These are phyloP conservation scores for Drosophila subpulchrella DNA, from an alignment of 1,140 invertebrate genomes.

Conservation along the genomic window DNA sequence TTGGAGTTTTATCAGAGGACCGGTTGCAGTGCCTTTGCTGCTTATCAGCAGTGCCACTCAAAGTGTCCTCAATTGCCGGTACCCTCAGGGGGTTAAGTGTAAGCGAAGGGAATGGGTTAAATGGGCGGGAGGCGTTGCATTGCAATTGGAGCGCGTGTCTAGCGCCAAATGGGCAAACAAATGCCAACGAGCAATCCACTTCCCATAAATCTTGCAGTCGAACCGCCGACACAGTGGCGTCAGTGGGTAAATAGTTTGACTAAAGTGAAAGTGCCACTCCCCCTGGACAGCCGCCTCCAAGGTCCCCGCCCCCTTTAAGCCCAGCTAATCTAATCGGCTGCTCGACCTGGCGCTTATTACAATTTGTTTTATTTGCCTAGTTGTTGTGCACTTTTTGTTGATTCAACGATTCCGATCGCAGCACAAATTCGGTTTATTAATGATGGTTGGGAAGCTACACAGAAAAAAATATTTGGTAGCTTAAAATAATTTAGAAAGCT, in stretches of 20 bases:
- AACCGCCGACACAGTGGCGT: conserved; percentile 83
- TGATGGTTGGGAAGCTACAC: neutral
- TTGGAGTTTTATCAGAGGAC: conserved; percentile 24
- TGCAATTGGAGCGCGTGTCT: conserved; percentile 48
- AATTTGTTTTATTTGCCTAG: conserved; percentile 70
- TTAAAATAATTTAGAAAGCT: neutral
- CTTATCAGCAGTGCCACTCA: conserved; percentile 76
- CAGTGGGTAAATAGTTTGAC: conserved; percentile 72
- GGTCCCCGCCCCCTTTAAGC: neutral
- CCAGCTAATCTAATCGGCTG: conserved; percentile 67
- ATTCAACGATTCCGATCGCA: conserved; percentile 53
- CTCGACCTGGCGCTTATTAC: conserved; percentile 74
- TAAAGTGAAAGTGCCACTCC: conserved; percentile 45
- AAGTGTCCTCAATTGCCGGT: conserved; percentile 67
- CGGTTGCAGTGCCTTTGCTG: conserved; percentile 33
- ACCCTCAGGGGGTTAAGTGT: conserved; percentile 2
- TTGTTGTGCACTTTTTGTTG: conserved; percentile 62
- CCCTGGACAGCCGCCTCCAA: neutral
- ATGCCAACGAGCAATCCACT: conserved; percentile 35
- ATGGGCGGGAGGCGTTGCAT: neutral
- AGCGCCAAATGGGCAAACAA: conserved; percentile 78
- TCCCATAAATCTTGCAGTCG: conserved; percentile 81
- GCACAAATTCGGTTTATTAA: conserved; percentile 37
- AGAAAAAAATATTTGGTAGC: neutral
- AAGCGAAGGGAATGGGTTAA: neutral